phyloP scores from a whole-genome alignment of 2,888 invertebrate genomes.

The Lasioglossum zephyrum region DNA sequence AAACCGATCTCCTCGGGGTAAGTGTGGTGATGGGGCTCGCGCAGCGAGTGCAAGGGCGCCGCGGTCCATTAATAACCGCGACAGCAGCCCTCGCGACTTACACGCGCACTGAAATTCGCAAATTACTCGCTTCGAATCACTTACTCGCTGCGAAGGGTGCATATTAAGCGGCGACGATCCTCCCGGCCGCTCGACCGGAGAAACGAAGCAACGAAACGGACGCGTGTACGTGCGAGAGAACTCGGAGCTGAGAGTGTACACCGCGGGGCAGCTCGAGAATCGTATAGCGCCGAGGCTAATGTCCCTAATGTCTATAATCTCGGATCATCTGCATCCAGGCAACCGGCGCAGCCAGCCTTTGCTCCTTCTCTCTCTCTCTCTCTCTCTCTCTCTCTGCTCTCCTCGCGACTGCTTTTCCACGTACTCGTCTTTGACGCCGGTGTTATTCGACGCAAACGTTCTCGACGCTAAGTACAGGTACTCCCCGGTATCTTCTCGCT shows the following conservation, averaged over 20 bases:
- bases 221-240: slow-evolving; percentile 35
- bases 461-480: slow-evolving; percentile 43
- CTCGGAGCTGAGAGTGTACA: slow-evolving; percentile 12
- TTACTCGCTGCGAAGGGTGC: slow-evolving; percentile 63
- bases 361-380: slow-evolving; percentile 1
- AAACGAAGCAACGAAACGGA: slow-evolving; percentile 16
- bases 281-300: slow-evolving; percentile 78
- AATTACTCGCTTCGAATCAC: slow-evolving; percentile 75
- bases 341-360: slow-evolving; percentile 35
- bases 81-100: slow-evolving; percentile 44
- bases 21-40: neutral
- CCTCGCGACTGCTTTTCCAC: slow-evolving; percentile 36
- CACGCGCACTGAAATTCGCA: slow-evolving; percentile 54
- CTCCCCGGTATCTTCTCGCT: neutral
- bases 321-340: slow-evolving; percentile 79
- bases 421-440: slow-evolving; percentile 40
- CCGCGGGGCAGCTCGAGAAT: slow-evolving; percentile 64
- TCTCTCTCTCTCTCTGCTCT: neutral
- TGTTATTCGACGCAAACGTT: slow-evolving; percentile 29
- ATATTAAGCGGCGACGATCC: slow-evolving; percentile 48
- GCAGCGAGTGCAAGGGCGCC: slow-evolving; percentile 36
- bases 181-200: slow-evolving; percentile 11
- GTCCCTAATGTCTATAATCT: slow-evolving; percentile 83
- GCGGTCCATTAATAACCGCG: slow-evolving; percentile 51
- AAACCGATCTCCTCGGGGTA: neutral